Conservation (phyloP, 2,888 invertebrate species). For the Pyrocoelia pectoralis region DNA sequence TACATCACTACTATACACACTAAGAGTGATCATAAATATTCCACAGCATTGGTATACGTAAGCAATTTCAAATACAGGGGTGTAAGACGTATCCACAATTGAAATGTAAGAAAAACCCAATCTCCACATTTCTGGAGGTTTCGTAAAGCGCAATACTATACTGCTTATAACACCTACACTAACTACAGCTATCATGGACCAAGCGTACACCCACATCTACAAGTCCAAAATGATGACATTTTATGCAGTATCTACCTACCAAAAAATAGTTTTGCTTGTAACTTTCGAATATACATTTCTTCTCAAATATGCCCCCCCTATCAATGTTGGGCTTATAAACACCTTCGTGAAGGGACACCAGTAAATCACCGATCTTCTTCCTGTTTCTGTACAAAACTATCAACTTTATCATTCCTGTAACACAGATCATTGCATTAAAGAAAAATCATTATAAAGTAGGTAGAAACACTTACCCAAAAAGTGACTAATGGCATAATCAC, state of each 20-base stretch:
- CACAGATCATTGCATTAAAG: no score
- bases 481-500: constrained; percentile 22
- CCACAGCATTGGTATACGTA: constrained; percentile 15
- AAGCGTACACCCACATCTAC: neutral
- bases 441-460: no score
- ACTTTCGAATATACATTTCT: constrained; percentile 13
- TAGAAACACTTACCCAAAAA: constrained; percentile 16
- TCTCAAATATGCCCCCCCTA: constrained; percentile 34
- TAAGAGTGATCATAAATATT: constrained; percentile 16
- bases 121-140: constrained; percentile 23
- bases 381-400: constrained; percentile 36
- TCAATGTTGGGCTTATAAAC: constrained; percentile 33
- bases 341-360: constrained; percentile 33
- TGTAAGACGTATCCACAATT: constrained; percentile 10
- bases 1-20: constrained; percentile 16
- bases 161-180: constrained; percentile 3
- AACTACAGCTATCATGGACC: constrained; percentile 4
- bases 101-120: constrained; percentile 15
- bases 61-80: constrained; percentile 18
- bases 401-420: constrained; percentile 36
- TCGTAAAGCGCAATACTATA: constrained; percentile 3
- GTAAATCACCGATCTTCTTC: constrained; percentile 38
- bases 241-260: neutral
- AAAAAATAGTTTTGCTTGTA: constrained; percentile 5
- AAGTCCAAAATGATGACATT: neutral